Conservation (phyloP, 2,113 vertebrate genomes). For the Camelus bactrianus region DNA sequence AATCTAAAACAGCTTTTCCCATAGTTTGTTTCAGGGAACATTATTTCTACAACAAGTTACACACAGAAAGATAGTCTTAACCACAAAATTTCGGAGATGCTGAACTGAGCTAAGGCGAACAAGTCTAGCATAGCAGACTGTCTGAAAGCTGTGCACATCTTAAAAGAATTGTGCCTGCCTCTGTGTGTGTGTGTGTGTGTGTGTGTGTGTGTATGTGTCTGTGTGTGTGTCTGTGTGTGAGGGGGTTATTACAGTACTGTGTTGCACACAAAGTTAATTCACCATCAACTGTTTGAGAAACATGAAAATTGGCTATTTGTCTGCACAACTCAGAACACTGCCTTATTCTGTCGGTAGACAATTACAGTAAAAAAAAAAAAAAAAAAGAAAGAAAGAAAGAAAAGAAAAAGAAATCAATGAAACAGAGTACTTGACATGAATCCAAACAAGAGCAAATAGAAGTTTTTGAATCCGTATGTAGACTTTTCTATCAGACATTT, state of each 20-base stretch:
- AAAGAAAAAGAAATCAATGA: neutral
- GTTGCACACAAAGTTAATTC: neutral
- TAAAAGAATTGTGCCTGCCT: neutral
- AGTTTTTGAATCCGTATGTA: neutral
- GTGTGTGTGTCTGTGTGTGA: neutral
- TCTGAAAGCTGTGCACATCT: neutral
- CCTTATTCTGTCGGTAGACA: neutral
- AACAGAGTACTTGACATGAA: neutral
- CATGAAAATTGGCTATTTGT: neutral
- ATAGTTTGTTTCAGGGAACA: neutral
- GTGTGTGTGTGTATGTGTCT: neutral
- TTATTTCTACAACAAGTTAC: neutral
- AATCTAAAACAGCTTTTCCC: neutral
- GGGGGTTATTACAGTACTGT: neutral
- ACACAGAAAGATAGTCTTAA: neutral
- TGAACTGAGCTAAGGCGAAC: neutral
- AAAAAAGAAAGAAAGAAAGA: neutral
- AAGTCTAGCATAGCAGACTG: neutral
- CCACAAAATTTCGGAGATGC: neutral
- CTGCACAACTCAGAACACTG: neutral
- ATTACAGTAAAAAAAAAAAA: neutral
- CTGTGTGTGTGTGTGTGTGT: neutral
- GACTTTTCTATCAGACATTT: constrained; percentile 24
- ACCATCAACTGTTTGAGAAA: constrained; percentile 27
- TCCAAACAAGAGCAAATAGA: neutral